Percentiles rank a stretch among this genome's conserved stretches.
Evolutionary conservation across 2,797 vertebrate genomes (phyloP).

Genomic region (Gallirallus australis): DNA sequence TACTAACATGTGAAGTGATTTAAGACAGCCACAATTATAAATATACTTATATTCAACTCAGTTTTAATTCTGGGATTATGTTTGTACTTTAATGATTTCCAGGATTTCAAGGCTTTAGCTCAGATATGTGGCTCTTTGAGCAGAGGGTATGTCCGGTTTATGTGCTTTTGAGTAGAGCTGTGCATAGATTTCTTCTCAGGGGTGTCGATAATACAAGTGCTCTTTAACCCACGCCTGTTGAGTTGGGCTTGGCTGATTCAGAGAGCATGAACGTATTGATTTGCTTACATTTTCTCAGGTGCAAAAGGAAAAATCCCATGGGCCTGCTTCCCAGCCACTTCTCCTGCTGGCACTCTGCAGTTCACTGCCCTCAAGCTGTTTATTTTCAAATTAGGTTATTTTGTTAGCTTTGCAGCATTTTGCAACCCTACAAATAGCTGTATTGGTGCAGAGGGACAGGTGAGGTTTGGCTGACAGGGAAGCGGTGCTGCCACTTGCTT

Average conservation of each 20-base stretch:
- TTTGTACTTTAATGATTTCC: not conserved
- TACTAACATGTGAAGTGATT: not conserved
- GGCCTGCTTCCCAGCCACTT: not conserved
- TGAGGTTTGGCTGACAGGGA: not conserved
- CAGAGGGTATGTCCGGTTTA: accelerated
- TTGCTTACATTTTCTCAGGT: not conserved
- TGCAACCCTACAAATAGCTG: not conserved
- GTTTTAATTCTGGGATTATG: not conserved
- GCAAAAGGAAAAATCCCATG: not conserved
- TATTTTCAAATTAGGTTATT: not conserved
- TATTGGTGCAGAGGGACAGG: not conserved
- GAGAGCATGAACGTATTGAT: not conserved
- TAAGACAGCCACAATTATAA: not conserved
- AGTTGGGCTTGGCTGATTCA: not conserved
- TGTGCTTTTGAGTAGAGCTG: not conserved
- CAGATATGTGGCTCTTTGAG: not conserved
- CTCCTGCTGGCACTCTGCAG: not conserved
- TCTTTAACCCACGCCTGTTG: not conserved
- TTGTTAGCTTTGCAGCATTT: not conserved
- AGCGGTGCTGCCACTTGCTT: accelerated
- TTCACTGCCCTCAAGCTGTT: not conserved
- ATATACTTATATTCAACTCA: not conserved
- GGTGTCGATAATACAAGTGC: not conserved
- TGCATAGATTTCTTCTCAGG: not conserved
- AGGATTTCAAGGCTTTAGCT: not conserved